Base-by-base conservation (phyloP, 2,888 invertebrate species). In the Pterostichus madidus region DNA sequence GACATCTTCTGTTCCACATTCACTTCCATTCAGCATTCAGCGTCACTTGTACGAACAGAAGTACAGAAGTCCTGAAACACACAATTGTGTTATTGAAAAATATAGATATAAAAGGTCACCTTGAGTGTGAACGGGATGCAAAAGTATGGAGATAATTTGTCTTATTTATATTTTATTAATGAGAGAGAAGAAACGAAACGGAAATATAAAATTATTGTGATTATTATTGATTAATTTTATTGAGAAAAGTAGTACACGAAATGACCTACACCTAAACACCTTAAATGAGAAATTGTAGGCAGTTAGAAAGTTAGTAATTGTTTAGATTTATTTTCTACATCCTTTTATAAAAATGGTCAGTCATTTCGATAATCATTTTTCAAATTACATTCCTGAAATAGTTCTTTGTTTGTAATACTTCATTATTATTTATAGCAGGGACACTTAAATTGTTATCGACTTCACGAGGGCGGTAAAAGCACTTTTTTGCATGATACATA, bases 1-100 rank as follows among this genome's bases (percentile, higher is more conserved):
- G 80, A 71, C 71, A 52, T 64, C 64, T 79, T 64, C 52, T 52
- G 80, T 71, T 77, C 77, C 80, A 80, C 80, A 80, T 53, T 80
- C 53, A 39, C 44, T 35, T 80, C 39, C 49, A 17, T 80, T 80
- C 53, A 53, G 52, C 35, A 77, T 39, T 56, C 56, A 13, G 15
- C 52, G 13, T 49, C n/a, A 39, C 39, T 39, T 39, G 39, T 39
- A 39, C 39, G 39, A 39, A 39, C 39, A 39, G 39, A 24, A 52
- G 76, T 76, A 39, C 39, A 39, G 39, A 24, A 52, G 76, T 76
- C 32, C 53, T 52, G 35, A 53, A 76, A 24, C 13, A 35, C 13
- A 73, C 53, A 56, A 77, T 77, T 77, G 77, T 56, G 59, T 77
- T 71, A 56, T 56, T 56, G 56, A 24, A 73, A 46, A 46, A 17